phyloP scores from a whole-genome alignment of 2,797 vertebrate genomes.

The Lophius americanus region DNA sequence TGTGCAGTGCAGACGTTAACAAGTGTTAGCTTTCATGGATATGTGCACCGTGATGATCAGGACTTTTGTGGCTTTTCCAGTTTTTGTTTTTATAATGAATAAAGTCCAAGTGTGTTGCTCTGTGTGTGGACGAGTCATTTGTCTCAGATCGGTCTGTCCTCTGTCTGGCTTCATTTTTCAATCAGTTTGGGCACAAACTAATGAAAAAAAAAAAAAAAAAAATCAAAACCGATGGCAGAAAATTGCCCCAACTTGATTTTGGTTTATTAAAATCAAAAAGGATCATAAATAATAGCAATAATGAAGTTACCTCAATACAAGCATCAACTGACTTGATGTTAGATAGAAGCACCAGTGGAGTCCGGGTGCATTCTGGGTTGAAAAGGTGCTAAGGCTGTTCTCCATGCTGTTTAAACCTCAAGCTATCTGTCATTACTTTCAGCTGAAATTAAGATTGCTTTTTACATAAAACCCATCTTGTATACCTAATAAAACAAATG shows the following conservation, averaged over 20 bases:
- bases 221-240: not conserved
- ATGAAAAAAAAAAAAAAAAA: no score
- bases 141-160: not conserved
- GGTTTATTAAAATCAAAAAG: not conserved
- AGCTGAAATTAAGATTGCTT: not conserved
- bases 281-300: not conserved
- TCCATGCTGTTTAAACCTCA: not conserved
- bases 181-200: no score
- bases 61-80: not conserved
- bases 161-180: no score
- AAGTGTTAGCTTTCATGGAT: not conserved
- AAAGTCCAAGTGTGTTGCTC: constrained; percentile 30
- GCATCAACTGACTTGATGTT: not conserved
- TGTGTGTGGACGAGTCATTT: constrained; percentile 9
- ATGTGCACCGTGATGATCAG: not conserved
- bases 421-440: no score
- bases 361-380: not conserved
- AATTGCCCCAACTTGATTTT: no score
- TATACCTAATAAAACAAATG: not conserved
- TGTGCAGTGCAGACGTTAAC: constrained; percentile 26
- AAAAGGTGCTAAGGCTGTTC: not conserved
- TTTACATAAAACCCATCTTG: not conserved
- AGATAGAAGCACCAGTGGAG: not conserved
- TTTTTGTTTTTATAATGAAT: constrained; percentile 31
- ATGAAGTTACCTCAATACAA: not conserved